Evolutionary conservation across 2,113 vertebrate species (phyloP), one percentile per base, ranked within the genome.

Genomic region (Meles meles): DNA sequence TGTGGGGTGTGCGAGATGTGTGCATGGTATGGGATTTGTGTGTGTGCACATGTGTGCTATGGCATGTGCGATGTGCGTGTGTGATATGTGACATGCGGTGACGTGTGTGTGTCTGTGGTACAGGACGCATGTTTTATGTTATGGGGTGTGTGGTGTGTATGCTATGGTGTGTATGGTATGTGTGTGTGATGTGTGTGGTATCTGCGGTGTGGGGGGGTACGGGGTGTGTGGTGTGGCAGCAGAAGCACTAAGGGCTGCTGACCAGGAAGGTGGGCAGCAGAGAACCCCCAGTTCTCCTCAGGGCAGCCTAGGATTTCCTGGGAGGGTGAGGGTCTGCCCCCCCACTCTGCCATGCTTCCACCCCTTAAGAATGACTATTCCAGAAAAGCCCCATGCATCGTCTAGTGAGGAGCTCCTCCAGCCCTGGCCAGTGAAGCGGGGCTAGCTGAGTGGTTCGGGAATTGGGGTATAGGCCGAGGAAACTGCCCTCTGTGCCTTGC

Each of bases 401-500:
- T 52, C 39, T 77, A 15, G 3, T 37, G 29, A 96, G 65, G 57
- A 39, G 29, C 47, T 25, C 29, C 42, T 14, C 20, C 4, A 3
- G 31, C 65, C 42, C 17, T 5, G 13, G 23, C 25, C 34, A 15
- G 15, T 49, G 69, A 69, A 7, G 34, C 1, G 42, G 49, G 29
- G n/a, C 27, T 1, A 2, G 27, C 59, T 15, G 52, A 88, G 21
- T 14, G 17, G 59, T 79, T 49, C 1, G 13, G 39, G 34, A 83
- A 14, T 76, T 61, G 15, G 34, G 17, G 6, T 39, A 23, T 85
- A 39, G 55, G 39, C 59, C 4, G 12, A 39, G 14, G 20, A 37
- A 7, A 21, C 8, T 7, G 3, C 12, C 25, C 13, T 13, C n/a
- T 27, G 5, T n/a, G 23, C 20, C 10, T 0, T 5, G 3, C 49